Conservation (phyloP, 2,113 vertebrate genomes). For the Chroicocephalus ridibundus region DNA sequence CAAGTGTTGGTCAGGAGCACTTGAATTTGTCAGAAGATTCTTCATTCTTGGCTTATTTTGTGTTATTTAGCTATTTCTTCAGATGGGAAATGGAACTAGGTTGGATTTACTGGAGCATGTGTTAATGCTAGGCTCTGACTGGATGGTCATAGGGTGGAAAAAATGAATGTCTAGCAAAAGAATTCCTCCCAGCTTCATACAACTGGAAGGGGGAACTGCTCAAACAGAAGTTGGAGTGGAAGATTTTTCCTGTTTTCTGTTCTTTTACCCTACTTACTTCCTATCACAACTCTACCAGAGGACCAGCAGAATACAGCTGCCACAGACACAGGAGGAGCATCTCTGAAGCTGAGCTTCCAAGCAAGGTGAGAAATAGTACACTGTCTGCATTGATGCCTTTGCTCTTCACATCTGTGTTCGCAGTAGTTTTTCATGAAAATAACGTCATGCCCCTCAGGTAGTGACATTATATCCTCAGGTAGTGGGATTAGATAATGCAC, state of each 20-base stretch:
- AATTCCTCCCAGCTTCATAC: not conserved
- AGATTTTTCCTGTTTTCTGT: not conserved
- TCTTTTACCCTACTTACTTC: not conserved
- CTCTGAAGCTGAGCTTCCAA: not conserved
- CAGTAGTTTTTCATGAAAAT: not conserved
- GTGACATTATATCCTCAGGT: not conserved
- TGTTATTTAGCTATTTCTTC: not conserved
- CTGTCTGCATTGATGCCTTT: not conserved
- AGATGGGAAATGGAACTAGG: not conserved
- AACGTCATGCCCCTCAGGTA: not conserved
- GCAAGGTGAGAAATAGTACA: not conserved
- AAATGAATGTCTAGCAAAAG: not conserved
- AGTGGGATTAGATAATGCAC: not conserved
- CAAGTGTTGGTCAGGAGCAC: not conserved
- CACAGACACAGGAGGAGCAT: not conserved
- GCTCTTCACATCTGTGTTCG: not conserved
- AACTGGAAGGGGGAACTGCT: not conserved
- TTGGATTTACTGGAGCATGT: not conserved
- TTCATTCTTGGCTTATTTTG: not conserved
- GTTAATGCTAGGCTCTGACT: not conserved
- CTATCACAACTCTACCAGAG: not conserved
- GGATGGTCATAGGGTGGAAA: not conserved
- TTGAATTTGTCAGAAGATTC: not conserved
- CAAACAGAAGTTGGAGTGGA: not conserved
- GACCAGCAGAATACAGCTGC: not conserved